Evolutionary conservation across 2,888 invertebrate species (phyloP), one percentile per base, ranked within the genome.

Genomic region (Plebejus anna): DNA sequence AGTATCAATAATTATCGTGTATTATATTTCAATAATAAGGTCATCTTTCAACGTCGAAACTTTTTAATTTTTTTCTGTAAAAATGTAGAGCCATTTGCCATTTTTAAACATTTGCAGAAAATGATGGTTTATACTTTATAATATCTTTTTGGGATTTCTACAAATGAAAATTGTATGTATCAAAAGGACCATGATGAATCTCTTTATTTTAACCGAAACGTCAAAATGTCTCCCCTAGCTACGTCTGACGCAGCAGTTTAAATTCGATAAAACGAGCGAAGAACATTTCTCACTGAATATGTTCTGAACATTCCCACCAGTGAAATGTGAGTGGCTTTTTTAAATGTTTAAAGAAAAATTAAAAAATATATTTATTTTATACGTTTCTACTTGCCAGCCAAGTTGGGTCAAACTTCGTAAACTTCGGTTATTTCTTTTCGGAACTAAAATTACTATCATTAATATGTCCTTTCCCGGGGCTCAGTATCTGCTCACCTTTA

Each of bases 171-270:
- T 61, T 28, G 28, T 61, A 13, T 13, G 13, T 66, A 66, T 66
- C 66, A 66, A 28, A 4, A 66, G 4, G 1, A 32, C 61, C 32
- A 32, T 32, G 66, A 66, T 61, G 61, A 32, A 13, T 28, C 1
- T 66, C 66, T 13, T 22, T 11, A 61, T 6, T 66, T 66, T 36
- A 66, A 66, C 66, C 66, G 66, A 66, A 32, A 66, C 66, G 32
- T 32, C 66, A 66, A 66, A 66, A 66, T 13, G 66, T 66, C 66
- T 66, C 66, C 16, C 66, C 66, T 4, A 32, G 66, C 66, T 36
- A 66, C 32, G 66, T 32, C 32, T 36, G 32, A 66, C 32, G 66
- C 32, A 66, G 66, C 66, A 66, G 66, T 66, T 66, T 16, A 66
- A 61, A 61, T 66, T 66, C 32, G 32, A 66, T 66, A 61, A 61